Evolutionary conservation across 2,888 invertebrate species (phyloP).

Genomic region (Drosophila rellima): DNA sequence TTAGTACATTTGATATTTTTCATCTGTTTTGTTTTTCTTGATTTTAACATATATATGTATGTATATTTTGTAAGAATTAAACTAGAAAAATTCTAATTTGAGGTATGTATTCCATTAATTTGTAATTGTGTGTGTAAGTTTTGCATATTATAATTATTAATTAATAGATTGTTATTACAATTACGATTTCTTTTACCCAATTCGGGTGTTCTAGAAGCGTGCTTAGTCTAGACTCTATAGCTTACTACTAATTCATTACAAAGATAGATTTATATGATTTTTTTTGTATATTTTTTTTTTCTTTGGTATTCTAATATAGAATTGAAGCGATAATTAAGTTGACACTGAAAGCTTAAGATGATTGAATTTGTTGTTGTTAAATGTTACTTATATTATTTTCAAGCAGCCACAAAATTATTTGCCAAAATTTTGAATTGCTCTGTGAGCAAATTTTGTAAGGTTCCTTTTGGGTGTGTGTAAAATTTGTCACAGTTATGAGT

Average conservation of each 20-base stretch:
- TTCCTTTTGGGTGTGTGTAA: slow-evolving; percentile 43
- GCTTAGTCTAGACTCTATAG: slow-evolving; percentile 65
- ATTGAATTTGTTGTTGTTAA: slow-evolving; percentile 28
- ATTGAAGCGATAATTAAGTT: slow-evolving; percentile 48
- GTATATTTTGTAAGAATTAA: slow-evolving; percentile 83
- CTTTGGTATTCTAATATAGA: slow-evolving; percentile 13
- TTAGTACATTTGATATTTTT: slow-evolving; percentile 37
- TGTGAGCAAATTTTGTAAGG: slow-evolving; percentile 59
- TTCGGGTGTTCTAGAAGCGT: slow-evolving; percentile 66
- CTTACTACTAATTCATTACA: slow-evolving; percentile 36
- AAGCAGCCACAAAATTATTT: slow-evolving; percentile 83
- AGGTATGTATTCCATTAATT: slow-evolving; percentile 84
- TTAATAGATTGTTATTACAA: slow-evolving; percentile 35
- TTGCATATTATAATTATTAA: slow-evolving; percentile 37
- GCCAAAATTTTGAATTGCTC: slow-evolving; percentile 48
- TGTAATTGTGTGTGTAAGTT: slow-evolving; percentile 70
- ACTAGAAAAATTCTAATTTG: slow-evolving; percentile 84
- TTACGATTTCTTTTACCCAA: slow-evolving; percentile 42
- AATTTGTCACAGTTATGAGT: slow-evolving; percentile 74
- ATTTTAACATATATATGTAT: slow-evolving; percentile 64
- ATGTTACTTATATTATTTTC: slow-evolving; percentile 50
- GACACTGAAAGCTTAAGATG: slow-evolving; percentile 65
- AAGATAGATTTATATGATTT: slow-evolving; percentile 1
- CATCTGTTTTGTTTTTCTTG: slow-evolving; percentile 29
- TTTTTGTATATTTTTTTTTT: not conserved